phyloP scores from a whole-genome alignment of 2,888 invertebrate species.

The Barypeithes pellucidus region DNA sequence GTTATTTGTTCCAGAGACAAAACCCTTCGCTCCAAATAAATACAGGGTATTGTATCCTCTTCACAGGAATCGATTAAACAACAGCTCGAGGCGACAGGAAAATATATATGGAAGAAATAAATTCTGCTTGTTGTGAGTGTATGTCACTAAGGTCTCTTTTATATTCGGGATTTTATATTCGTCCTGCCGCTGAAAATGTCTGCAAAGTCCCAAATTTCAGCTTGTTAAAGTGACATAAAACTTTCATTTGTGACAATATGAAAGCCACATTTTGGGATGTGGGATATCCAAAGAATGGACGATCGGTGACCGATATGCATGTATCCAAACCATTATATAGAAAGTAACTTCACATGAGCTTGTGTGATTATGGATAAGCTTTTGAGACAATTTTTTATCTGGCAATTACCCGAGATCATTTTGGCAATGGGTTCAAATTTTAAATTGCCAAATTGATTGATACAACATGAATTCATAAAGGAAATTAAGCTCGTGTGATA shows the following conservation, averaged over 20 bases:
- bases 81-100: slow-evolving; percentile 1
- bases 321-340: too few species aligned
- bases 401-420: too few species aligned
- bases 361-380: too few species aligned
- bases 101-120: slow-evolving; percentile 33
- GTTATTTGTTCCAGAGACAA: slow-evolving; percentile 15
- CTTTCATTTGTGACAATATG: background rate
- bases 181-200: slow-evolving; percentile 1
- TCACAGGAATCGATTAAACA: slow-evolving; percentile 20
- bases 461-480: too few species aligned
- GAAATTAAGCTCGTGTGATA: too few species aligned
- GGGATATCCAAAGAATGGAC: too few species aligned
- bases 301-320: too few species aligned
- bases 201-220: background rate
- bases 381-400: too few species aligned
- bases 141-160: slow-evolving; percentile 23
- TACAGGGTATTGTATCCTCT: background rate
- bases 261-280: background rate
- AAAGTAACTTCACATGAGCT: too few species aligned
- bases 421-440: too few species aligned
- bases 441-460: too few species aligned
- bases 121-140: slow-evolving; percentile 26
- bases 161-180: slow-evolving; percentile 4
- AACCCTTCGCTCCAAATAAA: background rate
- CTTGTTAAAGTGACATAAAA: slow-evolving; percentile 6